Evolutionary conservation across 2,113 vertebrate genomes (phyloP).

Genomic region (Muscicapa adusta): DNA sequence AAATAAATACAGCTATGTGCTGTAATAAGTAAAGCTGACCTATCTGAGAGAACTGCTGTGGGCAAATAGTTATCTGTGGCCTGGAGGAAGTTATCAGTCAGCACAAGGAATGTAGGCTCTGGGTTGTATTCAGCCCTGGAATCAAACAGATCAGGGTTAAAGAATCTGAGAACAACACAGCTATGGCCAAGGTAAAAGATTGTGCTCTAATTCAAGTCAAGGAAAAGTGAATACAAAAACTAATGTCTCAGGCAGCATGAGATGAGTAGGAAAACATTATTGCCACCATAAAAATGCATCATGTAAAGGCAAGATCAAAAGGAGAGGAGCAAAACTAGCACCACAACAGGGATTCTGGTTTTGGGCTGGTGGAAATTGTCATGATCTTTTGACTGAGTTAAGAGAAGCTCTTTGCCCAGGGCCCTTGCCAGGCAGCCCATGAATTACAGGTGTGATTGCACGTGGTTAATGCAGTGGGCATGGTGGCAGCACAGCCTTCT

Average conservation of each 20-base stretch:
- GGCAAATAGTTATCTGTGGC: neutral
- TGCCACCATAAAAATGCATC: neutral
- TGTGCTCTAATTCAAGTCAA: neutral
- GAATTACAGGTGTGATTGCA: neutral
- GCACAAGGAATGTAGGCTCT: neutral
- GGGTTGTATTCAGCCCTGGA: neutral
- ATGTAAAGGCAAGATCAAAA: neutral
- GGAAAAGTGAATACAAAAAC: neutral
- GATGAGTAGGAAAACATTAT: neutral
- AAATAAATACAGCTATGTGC: neutral
- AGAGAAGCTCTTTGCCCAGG: neutral
- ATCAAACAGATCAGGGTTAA: neutral
- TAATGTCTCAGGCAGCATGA: neutral
- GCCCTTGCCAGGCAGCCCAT: neutral
- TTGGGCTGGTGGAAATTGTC: neutral
- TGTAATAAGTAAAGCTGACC: neutral
- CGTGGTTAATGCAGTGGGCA: neutral
- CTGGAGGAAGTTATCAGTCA: neutral
- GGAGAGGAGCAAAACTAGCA: neutral
- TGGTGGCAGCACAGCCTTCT: neutral
- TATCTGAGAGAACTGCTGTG: neutral
- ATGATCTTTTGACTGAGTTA: neutral
- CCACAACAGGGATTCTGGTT: neutral
- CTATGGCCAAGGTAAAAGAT: neutral
- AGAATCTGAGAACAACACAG: neutral